These are phyloP conservation scores for Calameuta pallipes DNA, from an alignment of 2,888 invertebrate species.

Conservation along the genomic window DNA sequence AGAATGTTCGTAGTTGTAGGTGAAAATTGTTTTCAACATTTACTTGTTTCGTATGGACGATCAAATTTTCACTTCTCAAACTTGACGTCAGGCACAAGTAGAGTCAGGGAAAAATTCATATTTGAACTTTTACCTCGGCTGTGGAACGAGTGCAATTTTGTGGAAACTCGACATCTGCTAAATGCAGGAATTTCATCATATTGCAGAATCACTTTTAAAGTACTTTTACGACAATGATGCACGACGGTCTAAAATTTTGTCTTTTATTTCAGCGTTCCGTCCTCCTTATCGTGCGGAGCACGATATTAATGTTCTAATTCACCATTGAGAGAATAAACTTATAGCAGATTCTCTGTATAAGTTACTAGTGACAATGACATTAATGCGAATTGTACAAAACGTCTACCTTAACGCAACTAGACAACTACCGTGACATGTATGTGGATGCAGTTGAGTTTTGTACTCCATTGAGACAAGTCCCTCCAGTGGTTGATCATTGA, in stretches of 20 bases:
- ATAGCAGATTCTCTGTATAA: background rate
- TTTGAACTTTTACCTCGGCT: background rate
- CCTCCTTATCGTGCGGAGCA: background rate
- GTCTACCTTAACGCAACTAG: background rate
- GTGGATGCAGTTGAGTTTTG: background rate
- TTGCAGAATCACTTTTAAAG: background rate
- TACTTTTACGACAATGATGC: background rate
- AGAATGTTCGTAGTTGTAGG: no score
- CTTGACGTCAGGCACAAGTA: background rate
- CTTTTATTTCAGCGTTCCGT: background rate
- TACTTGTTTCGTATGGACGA: background rate
- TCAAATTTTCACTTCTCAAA: background rate
- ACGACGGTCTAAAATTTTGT: background rate
- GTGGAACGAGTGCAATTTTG: background rate
- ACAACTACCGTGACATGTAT: background rate
- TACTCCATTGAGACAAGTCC: background rate
- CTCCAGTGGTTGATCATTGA: background rate
- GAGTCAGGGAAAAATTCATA: background rate
- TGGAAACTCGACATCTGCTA: background rate
- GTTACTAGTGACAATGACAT: background rate
- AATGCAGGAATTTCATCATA: background rate
- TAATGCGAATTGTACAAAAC: background rate
- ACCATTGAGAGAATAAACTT: background rate
- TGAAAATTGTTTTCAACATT: no score
- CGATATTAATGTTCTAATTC: background rate